Evolutionary conservation across 2,888 invertebrate genomes (phyloP).

Genomic region (Euphydryas editha): DNA sequence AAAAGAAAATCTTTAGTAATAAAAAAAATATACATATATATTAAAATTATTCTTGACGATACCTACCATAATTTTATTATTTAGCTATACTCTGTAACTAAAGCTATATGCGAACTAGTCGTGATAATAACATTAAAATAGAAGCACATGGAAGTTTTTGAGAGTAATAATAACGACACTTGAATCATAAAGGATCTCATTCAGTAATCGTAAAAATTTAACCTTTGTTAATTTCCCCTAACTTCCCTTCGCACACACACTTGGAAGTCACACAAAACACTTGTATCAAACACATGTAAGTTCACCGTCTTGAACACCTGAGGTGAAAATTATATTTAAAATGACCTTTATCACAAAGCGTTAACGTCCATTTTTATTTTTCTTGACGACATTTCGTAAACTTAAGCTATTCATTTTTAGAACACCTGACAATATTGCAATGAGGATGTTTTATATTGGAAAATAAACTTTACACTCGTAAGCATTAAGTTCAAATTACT

Average conservation of each 20-base stretch:
- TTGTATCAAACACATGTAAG: constrained; percentile 28
- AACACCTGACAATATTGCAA: constrained; percentile 27
- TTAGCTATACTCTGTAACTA: too few species aligned
- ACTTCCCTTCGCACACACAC: constrained; percentile 32
- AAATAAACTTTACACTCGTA: constrained; percentile 1
- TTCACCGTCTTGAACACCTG: constrained; percentile 37
- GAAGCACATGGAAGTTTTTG: background rate
- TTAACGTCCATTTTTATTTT: constrained; percentile 17
- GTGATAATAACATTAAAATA: background rate
- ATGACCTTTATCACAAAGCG: background rate
- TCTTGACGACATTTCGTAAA: constrained; percentile 16
- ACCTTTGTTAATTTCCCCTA: constrained; percentile 26
- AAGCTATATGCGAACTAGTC: background rate
- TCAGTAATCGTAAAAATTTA: constrained; percentile 15
- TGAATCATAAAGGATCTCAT: constrained; percentile 1
- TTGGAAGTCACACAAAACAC: constrained; percentile 32
- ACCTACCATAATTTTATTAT: too few species aligned
- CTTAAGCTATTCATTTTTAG: constrained; percentile 18
- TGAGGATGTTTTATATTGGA: constrained; percentile 9
- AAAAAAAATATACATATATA: too few species aligned
- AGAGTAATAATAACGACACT: background rate
- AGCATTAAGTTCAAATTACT: background rate
- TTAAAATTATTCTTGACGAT: too few species aligned
- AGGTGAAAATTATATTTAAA: constrained; percentile 13
- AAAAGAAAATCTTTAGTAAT: background rate